These are phyloP conservation scores for Pocillopora verrucosa DNA, from an alignment of 64 coral and sea anemone genomes.

Conservation along the genomic window DNA sequence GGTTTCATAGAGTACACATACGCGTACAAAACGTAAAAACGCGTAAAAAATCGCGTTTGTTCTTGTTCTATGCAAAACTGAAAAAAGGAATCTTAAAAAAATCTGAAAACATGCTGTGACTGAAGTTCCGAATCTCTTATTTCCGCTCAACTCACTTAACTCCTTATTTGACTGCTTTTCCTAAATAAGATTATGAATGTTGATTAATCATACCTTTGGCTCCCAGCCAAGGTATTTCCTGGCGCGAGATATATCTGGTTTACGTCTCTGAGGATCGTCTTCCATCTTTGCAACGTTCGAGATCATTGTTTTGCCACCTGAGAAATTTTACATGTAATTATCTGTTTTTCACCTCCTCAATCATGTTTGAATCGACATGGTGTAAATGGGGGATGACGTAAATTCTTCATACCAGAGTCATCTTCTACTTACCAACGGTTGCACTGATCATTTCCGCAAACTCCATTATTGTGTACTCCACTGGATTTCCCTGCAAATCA, in stretches of 20 bases:
- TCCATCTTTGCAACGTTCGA: constrained; percentile 71
- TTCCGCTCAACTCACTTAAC: neutral
- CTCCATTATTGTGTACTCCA: constrained; percentile 86
- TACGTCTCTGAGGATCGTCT: constrained; percentile 85
- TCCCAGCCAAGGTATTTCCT: constrained; percentile 71
- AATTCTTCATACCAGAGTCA: too few relatives aligned
- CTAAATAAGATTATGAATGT: neutral
- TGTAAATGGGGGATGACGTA: too few relatives aligned
- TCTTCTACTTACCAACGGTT: constrained; percentile 64
- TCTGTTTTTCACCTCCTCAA: too few relatives aligned
- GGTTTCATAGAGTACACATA: too few relatives aligned
- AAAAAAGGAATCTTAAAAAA: too few relatives aligned
- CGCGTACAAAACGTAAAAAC: too few relatives aligned
- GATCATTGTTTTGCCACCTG: constrained; percentile 76
- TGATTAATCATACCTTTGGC: constrained; percentile 54
- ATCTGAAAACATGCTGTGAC: neutral
- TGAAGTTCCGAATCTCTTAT: neutral
- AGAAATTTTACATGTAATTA: neutral
- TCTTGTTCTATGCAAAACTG: too few relatives aligned
- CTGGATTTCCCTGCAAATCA: constrained; percentile 73
- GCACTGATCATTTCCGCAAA: constrained; percentile 84
- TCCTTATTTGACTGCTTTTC: neutral
- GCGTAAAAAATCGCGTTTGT: too few relatives aligned
- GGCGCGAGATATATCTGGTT: constrained; percentile 78
- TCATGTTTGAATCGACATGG: too few relatives aligned